Base-by-base conservation (phyloP, 2,797 vertebrate genomes). In the Kryptopterus vitreolus region DNA sequence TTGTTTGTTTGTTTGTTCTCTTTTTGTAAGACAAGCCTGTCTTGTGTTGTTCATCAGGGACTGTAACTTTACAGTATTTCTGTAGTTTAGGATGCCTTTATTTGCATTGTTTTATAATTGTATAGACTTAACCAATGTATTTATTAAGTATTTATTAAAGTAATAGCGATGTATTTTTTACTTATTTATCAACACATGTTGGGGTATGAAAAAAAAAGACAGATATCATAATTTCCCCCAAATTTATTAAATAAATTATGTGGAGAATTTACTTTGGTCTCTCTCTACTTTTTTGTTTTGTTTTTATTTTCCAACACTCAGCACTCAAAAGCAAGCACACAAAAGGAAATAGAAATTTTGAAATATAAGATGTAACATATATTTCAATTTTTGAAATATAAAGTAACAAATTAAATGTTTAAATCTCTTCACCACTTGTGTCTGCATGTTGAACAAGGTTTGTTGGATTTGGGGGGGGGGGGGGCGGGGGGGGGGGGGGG, bases 121-220 rank as follows among this genome's bases (percentile, higher is more conserved):
- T 89, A 86, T 84, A 88, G 86, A 88, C 92, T 90, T 93, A 92
- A 92, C 88, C 90, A 88, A 93, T 90, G 88, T 94, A 95, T 95
- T 94, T 95, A 95, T 95, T 94, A 88, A 91, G 79, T 95, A 94
- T 94, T 95, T 95, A 94, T 95, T 94, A 88, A 92, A 86, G 74
- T 88, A 88, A 91, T 87, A 91, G 77, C 91, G 89, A 87, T 93
- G 90, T 93, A 92, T 94, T 95, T 95, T 95, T 88, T 95, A 95
- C 90, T 89, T 94, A 95, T 94, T 94, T 94, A 95, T 95, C 88
- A 88, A 90, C 71, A 91, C 87, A 87, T 91, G 80, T 87, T 86
- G 88, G 82, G 70, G 55, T 91, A 63, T 26, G 88, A 91, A 81
- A 87, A 86, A 87, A 80, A 81, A 87, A 85, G 87, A 80, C 35